Evolutionary conservation across 2,888 invertebrate genomes (phyloP).

Genomic region (Ditula angustiorana): DNA sequence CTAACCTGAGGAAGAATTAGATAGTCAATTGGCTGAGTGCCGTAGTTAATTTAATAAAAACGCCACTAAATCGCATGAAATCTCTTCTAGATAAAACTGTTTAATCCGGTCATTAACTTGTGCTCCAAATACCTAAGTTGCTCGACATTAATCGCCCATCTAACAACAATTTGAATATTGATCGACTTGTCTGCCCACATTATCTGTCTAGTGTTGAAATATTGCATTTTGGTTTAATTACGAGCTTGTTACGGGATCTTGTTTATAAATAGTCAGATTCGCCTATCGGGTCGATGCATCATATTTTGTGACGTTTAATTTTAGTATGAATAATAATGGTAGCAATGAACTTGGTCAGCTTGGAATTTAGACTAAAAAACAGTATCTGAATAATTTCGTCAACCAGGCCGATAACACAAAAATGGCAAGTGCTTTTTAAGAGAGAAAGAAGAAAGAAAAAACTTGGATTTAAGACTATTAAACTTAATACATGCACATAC

Average conservation of each 20-base stretch:
- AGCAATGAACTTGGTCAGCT: no score
- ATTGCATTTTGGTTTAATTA: conserved; percentile 28
- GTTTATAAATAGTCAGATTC: background rate
- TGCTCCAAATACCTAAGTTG: conserved; percentile 32
- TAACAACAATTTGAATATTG: conserved; percentile 3
- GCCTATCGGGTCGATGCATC: no score
- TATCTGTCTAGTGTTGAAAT: conserved; percentile 17
- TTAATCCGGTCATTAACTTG: conserved; percentile 28
- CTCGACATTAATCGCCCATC: conserved; percentile 15
- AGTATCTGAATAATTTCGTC: no score
- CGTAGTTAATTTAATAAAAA: background rate
- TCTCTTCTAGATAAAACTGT: conserved; percentile 13
- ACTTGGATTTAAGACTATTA: no score
- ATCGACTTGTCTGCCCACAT: conserved; percentile 14
- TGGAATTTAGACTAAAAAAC: no score
- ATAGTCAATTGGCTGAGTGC: background rate
- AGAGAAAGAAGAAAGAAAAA: no score
- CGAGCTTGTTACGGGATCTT: conserved; percentile 5
- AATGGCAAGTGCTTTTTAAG: no score
- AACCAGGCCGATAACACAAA: no score
- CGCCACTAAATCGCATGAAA: background rate
- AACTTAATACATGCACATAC: no score
- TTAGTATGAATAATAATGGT: no score
- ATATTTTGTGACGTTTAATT: no score
- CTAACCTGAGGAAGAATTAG: background rate